Conservation (phyloP, 2,113 vertebrate genomes). For the Acrocephalus arundinaceus region DNA sequence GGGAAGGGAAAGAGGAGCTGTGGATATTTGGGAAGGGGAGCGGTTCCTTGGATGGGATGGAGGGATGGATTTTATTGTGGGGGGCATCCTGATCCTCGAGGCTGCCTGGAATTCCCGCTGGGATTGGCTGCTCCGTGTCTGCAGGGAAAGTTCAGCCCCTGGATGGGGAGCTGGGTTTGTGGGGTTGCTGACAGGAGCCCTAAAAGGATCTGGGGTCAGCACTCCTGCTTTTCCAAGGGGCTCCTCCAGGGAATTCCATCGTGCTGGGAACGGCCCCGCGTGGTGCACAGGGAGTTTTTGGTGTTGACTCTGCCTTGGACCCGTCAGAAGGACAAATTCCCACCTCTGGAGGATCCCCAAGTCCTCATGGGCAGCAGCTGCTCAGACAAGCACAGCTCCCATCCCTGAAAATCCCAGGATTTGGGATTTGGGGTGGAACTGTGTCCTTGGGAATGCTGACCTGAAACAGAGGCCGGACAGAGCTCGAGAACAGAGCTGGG, state of each 20-base stretch:
- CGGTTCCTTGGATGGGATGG: background rate
- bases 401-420: fast-evolving
- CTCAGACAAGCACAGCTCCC: background rate
- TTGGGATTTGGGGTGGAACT: background rate
- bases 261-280: fast-evolving
- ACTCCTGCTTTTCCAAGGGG: background rate
- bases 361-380: background rate
- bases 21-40: background rate
- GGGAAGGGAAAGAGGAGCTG: background rate
- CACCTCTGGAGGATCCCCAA: background rate
- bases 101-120: background rate
- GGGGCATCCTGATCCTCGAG: background rate
- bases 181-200: background rate
- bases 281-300: fast-evolving
- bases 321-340: background rate
- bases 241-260: background rate
- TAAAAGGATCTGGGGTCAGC: fast-evolving
- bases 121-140: background rate
- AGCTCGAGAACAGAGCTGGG: too few relatives aligned
- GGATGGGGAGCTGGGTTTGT: background rate
- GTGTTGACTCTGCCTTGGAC: background rate
- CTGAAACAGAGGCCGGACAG: too few relatives aligned
- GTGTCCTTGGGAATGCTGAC: too few relatives aligned
- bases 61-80: background rate
- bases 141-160: background rate